A percentile compares a stretch with the other conserved stretches of the same genome.
These are phyloP conservation scores for Amitus sp. DNA, from an alignment of 2,888 invertebrate genomes.

Conservation along the genomic window DNA sequence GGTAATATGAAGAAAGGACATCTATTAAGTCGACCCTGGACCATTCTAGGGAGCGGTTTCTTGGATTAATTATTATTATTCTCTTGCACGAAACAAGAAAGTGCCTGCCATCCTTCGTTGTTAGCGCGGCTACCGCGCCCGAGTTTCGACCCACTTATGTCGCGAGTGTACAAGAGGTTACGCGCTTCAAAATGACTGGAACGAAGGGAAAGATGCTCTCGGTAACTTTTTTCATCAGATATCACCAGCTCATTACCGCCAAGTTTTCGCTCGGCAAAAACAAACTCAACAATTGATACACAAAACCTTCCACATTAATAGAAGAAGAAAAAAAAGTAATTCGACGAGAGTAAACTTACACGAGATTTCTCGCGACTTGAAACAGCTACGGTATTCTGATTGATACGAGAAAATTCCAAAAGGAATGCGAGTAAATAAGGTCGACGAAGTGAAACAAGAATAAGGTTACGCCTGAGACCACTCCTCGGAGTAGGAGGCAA, in stretches of 20 bases:
- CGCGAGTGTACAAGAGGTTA: constrained; percentile 44
- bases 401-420: constrained; percentile 35
- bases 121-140: constrained; percentile 53
- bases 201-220: not conserved
- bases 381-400: constrained; percentile 17
- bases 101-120: constrained; percentile 37
- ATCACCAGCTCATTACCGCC: not conserved
- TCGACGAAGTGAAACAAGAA: constrained; percentile 42
- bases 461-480: constrained; percentile 43
- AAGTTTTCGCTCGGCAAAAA: no score
- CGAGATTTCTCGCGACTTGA: no score
- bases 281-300: no score
- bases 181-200: constrained; percentile 27
- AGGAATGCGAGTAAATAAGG: constrained; percentile 42
- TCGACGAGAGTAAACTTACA: no score
- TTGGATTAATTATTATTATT: constrained; percentile 61
- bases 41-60: constrained; percentile 39
- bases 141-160: constrained; percentile 60
- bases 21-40: constrained; percentile 39
- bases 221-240: not conserved
- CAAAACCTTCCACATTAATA: no score
- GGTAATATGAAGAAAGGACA: no score
- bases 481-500: constrained; percentile 40
- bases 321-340: no score
- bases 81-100: constrained; percentile 49